Evolutionary conservation across 2,888 invertebrate genomes (phyloP).

Genomic region (Unio delphinus): DNA sequence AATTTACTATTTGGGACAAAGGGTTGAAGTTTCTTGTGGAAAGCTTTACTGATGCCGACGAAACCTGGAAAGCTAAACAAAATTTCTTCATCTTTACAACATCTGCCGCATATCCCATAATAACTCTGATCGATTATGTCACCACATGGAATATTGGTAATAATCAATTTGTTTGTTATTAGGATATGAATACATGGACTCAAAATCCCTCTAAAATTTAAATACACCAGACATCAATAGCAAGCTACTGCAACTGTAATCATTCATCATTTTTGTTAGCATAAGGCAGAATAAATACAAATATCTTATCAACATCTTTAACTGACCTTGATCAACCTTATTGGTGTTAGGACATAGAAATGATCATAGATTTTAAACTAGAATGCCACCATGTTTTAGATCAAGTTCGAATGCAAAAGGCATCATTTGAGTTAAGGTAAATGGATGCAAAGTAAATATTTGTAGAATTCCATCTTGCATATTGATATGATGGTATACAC

Average conservation of each 20-base stretch:
- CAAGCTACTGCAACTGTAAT: not conserved
- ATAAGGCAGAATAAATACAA: too few relatives aligned
- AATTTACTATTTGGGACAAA: not conserved
- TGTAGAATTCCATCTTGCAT: too few relatives aligned
- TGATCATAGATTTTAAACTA: too few relatives aligned
- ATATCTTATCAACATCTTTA: too few relatives aligned
- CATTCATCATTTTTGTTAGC: too few relatives aligned
- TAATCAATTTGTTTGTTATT: not conserved
- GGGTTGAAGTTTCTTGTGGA: constrained; percentile 8
- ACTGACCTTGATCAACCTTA: too few relatives aligned
- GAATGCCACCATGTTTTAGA: too few relatives aligned
- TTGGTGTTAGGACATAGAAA: too few relatives aligned
- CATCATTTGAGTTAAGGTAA: too few relatives aligned
- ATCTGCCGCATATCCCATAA: constrained; percentile 28
- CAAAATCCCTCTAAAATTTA: not conserved
- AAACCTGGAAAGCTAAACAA: constrained; percentile 9
- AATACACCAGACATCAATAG: not conserved
- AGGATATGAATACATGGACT: not conserved
- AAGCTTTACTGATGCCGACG: constrained; percentile 18
- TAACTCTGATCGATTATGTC: constrained; percentile 39
- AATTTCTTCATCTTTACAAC: constrained; percentile 21
- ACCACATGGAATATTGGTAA: constrained; percentile 41
- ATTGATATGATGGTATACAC: too few relatives aligned
- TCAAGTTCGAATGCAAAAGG: too few relatives aligned
- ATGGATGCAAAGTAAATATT: too few relatives aligned